Percentiles rank a stretch among this genome's conserved stretches.
These are phyloP conservation scores for Polypterus senegalus DNA, from an alignment of 2,113 vertebrate genomes.

Conservation along the genomic window DNA sequence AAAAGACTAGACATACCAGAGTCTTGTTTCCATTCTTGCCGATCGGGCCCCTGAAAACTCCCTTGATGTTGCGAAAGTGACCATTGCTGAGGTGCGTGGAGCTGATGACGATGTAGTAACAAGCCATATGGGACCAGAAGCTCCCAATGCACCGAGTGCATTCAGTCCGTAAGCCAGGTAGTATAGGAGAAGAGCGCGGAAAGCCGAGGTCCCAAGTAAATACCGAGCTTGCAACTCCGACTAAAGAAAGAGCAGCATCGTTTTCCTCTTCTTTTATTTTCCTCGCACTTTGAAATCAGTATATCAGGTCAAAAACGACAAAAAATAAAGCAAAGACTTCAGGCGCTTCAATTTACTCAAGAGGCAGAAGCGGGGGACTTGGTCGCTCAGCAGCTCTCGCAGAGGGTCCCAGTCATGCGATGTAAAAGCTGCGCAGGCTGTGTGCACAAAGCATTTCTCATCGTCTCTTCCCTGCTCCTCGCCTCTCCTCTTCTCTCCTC, in stretches of 20 bases:
- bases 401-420: constrained; percentile 3
- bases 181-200: not conserved
- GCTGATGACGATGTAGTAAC: constrained; percentile 97
- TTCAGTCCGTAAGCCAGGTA: not conserved
- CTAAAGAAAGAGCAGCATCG: constrained; percentile 1
- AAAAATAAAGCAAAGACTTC: constrained; percentile 6
- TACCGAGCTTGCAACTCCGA: constrained; percentile 5
- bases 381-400: not conserved
- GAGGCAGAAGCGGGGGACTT: not conserved
- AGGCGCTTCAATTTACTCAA: constrained; percentile 1
- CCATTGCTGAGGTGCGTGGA: constrained; percentile 91
- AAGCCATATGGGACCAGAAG: constrained; percentile 69
- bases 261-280: not conserved
- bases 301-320: not conserved
- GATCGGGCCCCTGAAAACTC: constrained; percentile 90
- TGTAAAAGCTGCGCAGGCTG: constrained; percentile 2
- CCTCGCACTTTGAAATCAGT: constrained; percentile 10
- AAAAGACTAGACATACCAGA: constrained; percentile 58
- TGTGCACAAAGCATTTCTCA: too few relatives aligned
- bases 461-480: not conserved
- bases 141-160: constrained; percentile 22
- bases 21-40: constrained; percentile 67
- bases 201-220: constrained; percentile 1
- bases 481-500: constrained; percentile 3
- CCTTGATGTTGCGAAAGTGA: constrained; percentile 95